phyloP scores from a whole-genome alignment of 2,797 vertebrate species.

The Anomalospiza imberbis region DNA sequence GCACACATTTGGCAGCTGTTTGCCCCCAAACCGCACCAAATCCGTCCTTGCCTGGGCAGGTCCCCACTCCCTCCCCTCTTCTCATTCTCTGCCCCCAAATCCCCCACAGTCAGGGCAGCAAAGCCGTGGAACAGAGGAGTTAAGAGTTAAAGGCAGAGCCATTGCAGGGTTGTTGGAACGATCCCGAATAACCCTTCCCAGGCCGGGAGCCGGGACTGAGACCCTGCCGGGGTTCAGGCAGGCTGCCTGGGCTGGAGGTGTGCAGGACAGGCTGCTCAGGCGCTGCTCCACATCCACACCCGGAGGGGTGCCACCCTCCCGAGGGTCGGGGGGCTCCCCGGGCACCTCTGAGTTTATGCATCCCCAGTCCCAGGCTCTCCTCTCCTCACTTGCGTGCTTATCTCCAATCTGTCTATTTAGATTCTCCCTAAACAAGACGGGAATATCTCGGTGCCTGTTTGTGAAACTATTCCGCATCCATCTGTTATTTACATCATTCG shows the following conservation, averaged over 20 bases:
- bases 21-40: constrained; percentile 27
- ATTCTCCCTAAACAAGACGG: constrained; percentile 73
- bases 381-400: constrained; percentile 61
- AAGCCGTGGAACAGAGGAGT: too few relatives aligned
- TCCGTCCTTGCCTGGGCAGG: neutral
- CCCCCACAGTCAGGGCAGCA: too few relatives aligned
- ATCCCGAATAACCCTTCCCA: accelerated
- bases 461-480: constrained; percentile 74
- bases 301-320: too few relatives aligned
- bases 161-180: neutral
- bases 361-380: neutral
- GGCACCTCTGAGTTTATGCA: neutral
- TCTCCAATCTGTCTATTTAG: constrained; percentile 75
- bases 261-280: neutral
- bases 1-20: too few relatives aligned
- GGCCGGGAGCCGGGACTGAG: neutral
- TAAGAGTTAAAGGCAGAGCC: neutral
- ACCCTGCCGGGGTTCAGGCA: too few relatives aligned
- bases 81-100: too few relatives aligned
- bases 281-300: accelerated
- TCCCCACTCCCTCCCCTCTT: too few relatives aligned
- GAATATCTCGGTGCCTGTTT: constrained; percentile 77
- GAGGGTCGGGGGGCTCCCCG: too few relatives aligned
- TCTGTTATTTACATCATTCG: constrained; percentile 83
- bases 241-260: neutral